phyloP scores from a whole-genome alignment of 2,888 invertebrate species.

The Heteropelma amictum region DNA sequence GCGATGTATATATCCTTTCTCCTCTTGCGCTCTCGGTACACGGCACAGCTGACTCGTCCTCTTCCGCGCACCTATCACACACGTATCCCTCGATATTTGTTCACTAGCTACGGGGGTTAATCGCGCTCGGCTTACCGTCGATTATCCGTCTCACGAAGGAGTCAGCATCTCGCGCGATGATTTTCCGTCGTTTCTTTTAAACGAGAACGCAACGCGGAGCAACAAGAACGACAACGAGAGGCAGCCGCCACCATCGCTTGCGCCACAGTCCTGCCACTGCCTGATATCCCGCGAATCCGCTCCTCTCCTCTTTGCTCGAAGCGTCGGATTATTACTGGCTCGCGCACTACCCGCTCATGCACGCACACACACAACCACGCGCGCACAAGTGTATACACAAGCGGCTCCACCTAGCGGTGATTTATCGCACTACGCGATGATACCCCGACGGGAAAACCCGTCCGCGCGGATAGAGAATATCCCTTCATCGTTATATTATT shows the following conservation, averaged over 20 bases:
- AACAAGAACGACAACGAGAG: constrained; percentile 56
- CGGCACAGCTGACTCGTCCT: constrained; percentile 56
- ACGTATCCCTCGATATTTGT: too few species aligned
- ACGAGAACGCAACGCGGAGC: constrained; percentile 53
- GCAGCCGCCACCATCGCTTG: constrained; percentile 57
- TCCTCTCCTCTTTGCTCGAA: neutral
- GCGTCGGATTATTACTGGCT: neutral
- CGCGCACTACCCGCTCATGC: neutral
- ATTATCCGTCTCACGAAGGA: constrained; percentile 29
- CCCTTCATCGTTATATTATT: neutral
- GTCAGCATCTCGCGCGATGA: constrained; percentile 22
- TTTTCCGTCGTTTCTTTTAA: too few species aligned
- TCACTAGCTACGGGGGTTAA: neutral
- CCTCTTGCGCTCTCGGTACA: neutral
- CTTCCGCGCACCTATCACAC: too few species aligned
- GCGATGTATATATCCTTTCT: neutral
- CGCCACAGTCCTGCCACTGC: constrained; percentile 52
- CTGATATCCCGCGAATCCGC: constrained; percentile 37
- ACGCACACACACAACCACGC: neutral
- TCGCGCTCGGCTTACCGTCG: constrained; percentile 9
- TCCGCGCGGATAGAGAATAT: too few species aligned
- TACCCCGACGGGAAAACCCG: too few species aligned
- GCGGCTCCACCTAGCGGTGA: constrained; percentile 4
- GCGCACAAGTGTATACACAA: neutral
- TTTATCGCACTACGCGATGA: too few species aligned